phyloP scores from a whole-genome alignment of 2,888 invertebrate species.

The Odontothrips loti region DNA sequence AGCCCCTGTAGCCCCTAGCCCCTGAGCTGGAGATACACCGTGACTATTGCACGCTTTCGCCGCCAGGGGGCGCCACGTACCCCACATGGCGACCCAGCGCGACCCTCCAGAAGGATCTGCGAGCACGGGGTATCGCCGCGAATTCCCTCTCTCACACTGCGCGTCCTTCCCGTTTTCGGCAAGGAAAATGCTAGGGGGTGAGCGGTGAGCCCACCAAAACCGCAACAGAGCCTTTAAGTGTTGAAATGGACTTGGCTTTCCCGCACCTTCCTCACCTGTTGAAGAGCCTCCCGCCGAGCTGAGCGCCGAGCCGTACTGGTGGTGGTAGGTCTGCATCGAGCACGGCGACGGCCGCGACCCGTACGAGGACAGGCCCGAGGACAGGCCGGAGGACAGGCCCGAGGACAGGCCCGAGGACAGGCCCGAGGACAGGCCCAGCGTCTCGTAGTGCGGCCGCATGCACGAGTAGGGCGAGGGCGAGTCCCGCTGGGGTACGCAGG shows the following conservation, averaged over 20 bases:
- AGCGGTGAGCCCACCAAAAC: too few relatives aligned
- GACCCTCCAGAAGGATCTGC: background rate
- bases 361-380: conserved; percentile 41
- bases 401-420: conserved; percentile 44
- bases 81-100: background rate
- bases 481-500: conserved; percentile 41
- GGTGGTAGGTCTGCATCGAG: conserved; percentile 51
- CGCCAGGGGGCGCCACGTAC: background rate
- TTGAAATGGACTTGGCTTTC: too few relatives aligned
- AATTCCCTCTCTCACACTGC: too few relatives aligned
- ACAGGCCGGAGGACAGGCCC: conserved; percentile 37
- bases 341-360: conserved; percentile 53
- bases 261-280: conserved; percentile 3
- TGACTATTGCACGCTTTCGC: background rate
- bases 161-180: too few relatives aligned
- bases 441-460: conserved; percentile 53
- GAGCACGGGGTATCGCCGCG: background rate
- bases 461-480: conserved; percentile 47
- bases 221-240: too few relatives aligned
- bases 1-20: background rate
- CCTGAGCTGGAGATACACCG: background rate
- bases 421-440: conserved; percentile 47
- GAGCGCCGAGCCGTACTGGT: conserved; percentile 50
- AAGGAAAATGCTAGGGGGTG: too few relatives aligned
- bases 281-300: background rate